phyloP scores from a whole-genome alignment of 2,888 invertebrate species.

The Ennomos fuscantarius region DNA sequence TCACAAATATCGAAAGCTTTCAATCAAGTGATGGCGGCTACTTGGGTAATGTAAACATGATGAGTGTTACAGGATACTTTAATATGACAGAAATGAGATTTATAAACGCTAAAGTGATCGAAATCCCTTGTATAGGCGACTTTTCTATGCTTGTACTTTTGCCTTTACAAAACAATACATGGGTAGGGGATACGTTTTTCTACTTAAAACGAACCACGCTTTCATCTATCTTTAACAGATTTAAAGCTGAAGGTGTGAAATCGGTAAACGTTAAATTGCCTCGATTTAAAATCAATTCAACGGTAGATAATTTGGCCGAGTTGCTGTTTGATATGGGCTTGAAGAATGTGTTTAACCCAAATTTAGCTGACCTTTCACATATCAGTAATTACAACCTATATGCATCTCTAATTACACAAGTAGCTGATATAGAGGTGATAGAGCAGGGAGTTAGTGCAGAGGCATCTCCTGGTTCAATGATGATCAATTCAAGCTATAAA shows the following conservation, averaged over 20 bases:
- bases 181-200: slow-evolving; percentile 56
- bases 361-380: slow-evolving; percentile 54
- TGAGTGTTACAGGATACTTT: slow-evolving; percentile 61
- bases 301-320: slow-evolving; percentile 61
- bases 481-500: slow-evolving; percentile 24
- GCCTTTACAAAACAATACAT: slow-evolving; percentile 43
- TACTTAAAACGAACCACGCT: slow-evolving; percentile 54
- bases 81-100: slow-evolving; percentile 50
- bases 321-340: slow-evolving; percentile 69
- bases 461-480: slow-evolving; percentile 42
- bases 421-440: slow-evolving; percentile 57
- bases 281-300: slow-evolving; percentile 57
- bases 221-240: slow-evolving; percentile 57
- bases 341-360: slow-evolving; percentile 60
- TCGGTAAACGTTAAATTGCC: slow-evolving; percentile 62
- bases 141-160: slow-evolving; percentile 63
- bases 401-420: slow-evolving; percentile 64
- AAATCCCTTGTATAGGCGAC: slow-evolving; percentile 53
- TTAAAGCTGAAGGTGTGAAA: slow-evolving; percentile 42
- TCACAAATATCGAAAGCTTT: slow-evolving; percentile 52
- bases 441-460: slow-evolving; percentile 57
- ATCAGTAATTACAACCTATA: slow-evolving; percentile 60
- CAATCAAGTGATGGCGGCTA: neutral
- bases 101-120: slow-evolving; percentile 59
- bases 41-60: slow-evolving; percentile 62